Percentiles rank a stretch among this genome's conserved stretches.
phyloP scores from a whole-genome alignment of 1,140 invertebrate species.

The Drosophila teissieri region DNA sequence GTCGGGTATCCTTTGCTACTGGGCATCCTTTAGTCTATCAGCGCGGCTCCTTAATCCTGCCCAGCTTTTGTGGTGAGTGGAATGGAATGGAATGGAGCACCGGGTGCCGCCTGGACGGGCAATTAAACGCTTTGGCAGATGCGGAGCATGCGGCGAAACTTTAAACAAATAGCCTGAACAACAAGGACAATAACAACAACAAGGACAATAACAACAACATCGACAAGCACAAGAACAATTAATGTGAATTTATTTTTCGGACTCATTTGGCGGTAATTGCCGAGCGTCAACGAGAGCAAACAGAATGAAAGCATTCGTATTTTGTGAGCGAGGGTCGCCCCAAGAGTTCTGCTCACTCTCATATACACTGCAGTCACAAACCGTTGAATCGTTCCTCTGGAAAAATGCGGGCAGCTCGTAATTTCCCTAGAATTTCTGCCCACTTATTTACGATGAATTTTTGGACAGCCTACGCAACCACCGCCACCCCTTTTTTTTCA shows the following conservation, averaged over 20 bases:
- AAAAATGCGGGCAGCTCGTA: conserved; percentile 9
- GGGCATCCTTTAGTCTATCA: conserved; percentile 38
- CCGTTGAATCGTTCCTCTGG: conserved; percentile 21
- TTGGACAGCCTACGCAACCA: conserved; percentile 71
- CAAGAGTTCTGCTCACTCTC: conserved; percentile 1
- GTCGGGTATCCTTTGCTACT: background rate
- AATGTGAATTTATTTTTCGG: conserved; percentile 80
- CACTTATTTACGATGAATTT: conserved; percentile 76
- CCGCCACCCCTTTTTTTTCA: conserved; percentile 28
- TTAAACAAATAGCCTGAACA: conserved; percentile 55
- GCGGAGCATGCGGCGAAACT: conserved; percentile 33
- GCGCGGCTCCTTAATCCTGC: background rate
- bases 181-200: conserved; percentile 52
- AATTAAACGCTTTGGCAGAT: conserved; percentile 61
- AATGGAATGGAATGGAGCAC: conserved; percentile 1
- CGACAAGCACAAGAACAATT: conserved; percentile 68
- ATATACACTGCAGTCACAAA: conserved; percentile 7
- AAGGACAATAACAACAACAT: conserved; percentile 68
- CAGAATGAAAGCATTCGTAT: conserved; percentile 35
- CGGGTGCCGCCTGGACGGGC: conserved; percentile 46
- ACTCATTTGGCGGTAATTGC: conserved; percentile 81
- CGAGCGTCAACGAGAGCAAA: conserved; percentile 43
- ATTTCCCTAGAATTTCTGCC: conserved; percentile 68
- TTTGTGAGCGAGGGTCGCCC: conserved; percentile 13
- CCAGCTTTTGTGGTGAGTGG: conserved; percentile 25